Evolutionary conservation across 2,888 invertebrate species (phyloP), one percentile per base, ranked within the genome.

Genomic region (Drosophila subsilvestris): DNA sequence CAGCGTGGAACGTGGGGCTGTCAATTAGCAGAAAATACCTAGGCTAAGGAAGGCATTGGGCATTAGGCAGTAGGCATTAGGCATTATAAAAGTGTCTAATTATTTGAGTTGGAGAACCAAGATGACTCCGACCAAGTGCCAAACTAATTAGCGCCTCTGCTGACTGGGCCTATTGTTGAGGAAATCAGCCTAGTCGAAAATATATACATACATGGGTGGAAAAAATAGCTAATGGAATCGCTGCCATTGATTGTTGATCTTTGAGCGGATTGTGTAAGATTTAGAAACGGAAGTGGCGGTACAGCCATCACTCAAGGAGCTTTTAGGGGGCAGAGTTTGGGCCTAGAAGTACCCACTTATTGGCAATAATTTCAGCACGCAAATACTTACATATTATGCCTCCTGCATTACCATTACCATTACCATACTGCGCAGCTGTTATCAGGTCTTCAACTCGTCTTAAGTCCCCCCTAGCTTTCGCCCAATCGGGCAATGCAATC

Each of bases 21-120:
- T 66, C 70, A 71, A 74, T 71, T 74, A 71, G 48, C 74, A 63
- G 66, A 53, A 37, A 25, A 17, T 68, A 25, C 74, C 51, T 47
- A 32, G 50, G 55, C 66, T 48, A 51, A 56, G 56, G 45, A 18
- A 44, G 25, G 25, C 25, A 25, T 25, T 25, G 6, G 22, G 22
- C 22, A 25, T 5, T 25, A 25, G 25, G 6, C 44, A 71, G n/a
- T n/a, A 25, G 22, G 22, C 22, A 25, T 5, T 25, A 25, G 25
- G 6, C 44, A 71, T 57, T 71, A 71, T 74, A 66, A 74, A 71
- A 74, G 56, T 47, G 63, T 43, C 69, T 62, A 69, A 49, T 69
- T 72, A 42, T 14, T 10, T n/a, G n/a, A 69, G 65, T n/a, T 29
- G 49, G 22, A 37, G 22, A 25, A 25, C 37, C 37, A 1, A 37